Base-by-base conservation (phyloP, 2,888 invertebrate species). In the Acronicta alni region DNA sequence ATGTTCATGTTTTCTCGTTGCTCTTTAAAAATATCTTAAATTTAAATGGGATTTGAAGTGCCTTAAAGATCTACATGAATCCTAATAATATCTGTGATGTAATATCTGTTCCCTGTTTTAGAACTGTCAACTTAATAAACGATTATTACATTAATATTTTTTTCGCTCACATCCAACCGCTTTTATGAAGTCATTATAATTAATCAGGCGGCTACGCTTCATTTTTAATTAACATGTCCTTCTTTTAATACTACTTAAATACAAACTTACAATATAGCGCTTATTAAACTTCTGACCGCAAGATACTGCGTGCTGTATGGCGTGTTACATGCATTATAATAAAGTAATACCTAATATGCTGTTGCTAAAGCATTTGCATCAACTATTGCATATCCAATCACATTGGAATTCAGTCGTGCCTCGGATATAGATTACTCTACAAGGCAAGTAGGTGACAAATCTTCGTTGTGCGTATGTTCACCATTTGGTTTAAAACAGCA, bases 141-240 rank as follows among this genome's bases (percentile, higher is more conserved):
- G 72, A 67, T 77, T 68, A 77, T 79, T 66, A 59, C 67, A 23
- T 59, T 26, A 43, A 43, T 63, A 59, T 72, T 23, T 57, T 58
- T 51, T 57, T 53, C 37, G 5, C 37, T 41, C 16, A 16, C 23
- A 43, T 57, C 46, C 38, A 69, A 63, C 57, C 37, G 52, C 47
- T 66, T 71, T 72, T 63, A 65, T 51, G 26, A 68, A 60, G 72
- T 67, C 56, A 64, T 62, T 49, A 71, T 65, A 68, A 80, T 74
- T 78, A 70, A 76, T 75, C 62, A 70, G 55, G 49, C 51, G 47
- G 35, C 61, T 57, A 52, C 32, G 54, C 53, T 58, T 55, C 46
- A 49, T 7, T 58, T 59, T 60, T 59, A 73, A 68, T 64, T 64
- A 30, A 55, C 67, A 48, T 45, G 51, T 63, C 54, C 18, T 41